A percentile compares a stretch with the other conserved stretches of the same genome.
Conservation (phyloP, 2,113 vertebrate species). For the Sinocyclocheilus anshuiensis region DNA sequence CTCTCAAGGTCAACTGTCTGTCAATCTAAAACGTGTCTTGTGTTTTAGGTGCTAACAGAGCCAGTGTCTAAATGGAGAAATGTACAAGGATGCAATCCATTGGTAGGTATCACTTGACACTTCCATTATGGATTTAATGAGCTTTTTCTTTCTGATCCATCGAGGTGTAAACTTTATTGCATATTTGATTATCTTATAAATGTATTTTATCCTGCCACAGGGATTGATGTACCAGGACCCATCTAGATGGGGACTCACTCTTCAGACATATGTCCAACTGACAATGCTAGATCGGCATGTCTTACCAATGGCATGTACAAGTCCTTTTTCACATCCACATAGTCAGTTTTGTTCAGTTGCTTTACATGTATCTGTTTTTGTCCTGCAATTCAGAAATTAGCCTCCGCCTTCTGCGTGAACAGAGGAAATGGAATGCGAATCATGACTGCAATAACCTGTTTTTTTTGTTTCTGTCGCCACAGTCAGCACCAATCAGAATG, state of each 20-base stretch:
- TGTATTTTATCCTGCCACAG: constrained; percentile 65
- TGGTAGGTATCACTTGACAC: constrained; percentile 74
- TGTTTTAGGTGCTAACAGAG: constrained; percentile 84
- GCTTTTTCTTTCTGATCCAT: background rate
- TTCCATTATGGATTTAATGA: background rate
- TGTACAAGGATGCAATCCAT: constrained; percentile 86
- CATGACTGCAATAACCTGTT: background rate
- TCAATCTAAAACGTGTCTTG: background rate
- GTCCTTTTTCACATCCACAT: background rate
- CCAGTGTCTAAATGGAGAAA: constrained; percentile 91
- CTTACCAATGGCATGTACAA: constrained; percentile 71
- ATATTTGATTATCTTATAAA: background rate
- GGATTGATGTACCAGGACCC: constrained; percentile 90
- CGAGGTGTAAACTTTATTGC: no score
- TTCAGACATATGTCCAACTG: constrained; percentile 93
- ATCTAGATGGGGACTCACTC: constrained; percentile 86
- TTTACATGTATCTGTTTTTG: background rate
- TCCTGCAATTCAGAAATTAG: background rate
- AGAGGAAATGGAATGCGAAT: background rate
- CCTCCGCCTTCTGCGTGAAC: background rate
- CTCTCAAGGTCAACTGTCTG: no score
- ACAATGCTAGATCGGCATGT: constrained; percentile 90
- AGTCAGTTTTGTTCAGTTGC: background rate
- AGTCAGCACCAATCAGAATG: constrained; percentile 79
- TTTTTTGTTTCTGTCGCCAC: background rate